Percentiles rank a stretch among this genome's conserved stretches.
These are phyloP conservation scores for Megalurothrips usitatus DNA, from an alignment of 2,888 invertebrate species.

Conservation along the genomic window DNA sequence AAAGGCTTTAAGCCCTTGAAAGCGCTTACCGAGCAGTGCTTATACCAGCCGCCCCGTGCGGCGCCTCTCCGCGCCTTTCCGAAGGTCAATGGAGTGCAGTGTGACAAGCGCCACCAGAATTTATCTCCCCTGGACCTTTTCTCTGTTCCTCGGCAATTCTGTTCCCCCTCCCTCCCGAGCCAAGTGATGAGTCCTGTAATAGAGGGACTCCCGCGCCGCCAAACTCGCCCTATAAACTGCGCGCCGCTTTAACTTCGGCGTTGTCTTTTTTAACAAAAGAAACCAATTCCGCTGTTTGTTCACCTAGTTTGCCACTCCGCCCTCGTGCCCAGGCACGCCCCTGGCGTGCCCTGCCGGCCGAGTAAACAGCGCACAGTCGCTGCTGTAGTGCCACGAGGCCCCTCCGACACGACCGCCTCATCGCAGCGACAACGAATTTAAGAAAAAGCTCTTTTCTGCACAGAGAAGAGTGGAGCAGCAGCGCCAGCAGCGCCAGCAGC, in stretches of 20 bases:
- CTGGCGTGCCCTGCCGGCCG: neutral
- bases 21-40: too few species aligned
- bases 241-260: neutral
- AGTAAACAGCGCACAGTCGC: constrained; percentile 2
- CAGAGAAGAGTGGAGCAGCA: too few species aligned
- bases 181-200: too few species aligned
- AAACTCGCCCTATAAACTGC: neutral
- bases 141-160: too few species aligned
- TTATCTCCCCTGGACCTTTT: too few species aligned
- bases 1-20: too few species aligned
- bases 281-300: constrained; percentile 7
- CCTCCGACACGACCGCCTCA: neutral
- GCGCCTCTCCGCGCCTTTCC: neutral
- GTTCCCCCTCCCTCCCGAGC: too few species aligned
- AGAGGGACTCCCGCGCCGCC: too few species aligned
- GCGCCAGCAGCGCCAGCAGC: too few species aligned
- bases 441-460: neutral
- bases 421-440: neutral
- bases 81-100: too few species aligned
- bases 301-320: neutral
- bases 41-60: too few species aligned
- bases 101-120: too few species aligned
- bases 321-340: neutral
- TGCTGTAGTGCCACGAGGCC: neutral
- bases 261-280: constrained; percentile 4